Conservation (phyloP, 2,888 invertebrate genomes). For the Epinotia ramella region DNA sequence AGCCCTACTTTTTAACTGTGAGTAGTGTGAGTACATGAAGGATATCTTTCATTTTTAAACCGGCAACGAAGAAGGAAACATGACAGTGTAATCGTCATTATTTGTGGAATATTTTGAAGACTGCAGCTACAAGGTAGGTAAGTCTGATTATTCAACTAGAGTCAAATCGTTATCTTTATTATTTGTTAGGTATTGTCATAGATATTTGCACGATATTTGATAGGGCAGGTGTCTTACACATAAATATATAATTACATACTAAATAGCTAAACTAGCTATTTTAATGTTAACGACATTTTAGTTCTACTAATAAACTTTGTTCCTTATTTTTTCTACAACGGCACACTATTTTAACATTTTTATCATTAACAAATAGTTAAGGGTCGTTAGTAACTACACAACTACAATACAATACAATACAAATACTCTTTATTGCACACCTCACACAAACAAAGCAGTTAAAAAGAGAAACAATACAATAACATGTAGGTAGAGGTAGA, state of each 20-base stretch:
- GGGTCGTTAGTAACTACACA: conserved; percentile 31
- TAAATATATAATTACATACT: background rate
- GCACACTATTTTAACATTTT: conserved; percentile 25
- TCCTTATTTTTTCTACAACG: background rate
- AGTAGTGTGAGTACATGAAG: background rate
- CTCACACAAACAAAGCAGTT: too few relatives aligned
- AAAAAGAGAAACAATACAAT: too few relatives aligned
- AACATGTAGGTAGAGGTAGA: too few relatives aligned
- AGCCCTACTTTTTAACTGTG: background rate
- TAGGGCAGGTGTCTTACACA: too few relatives aligned
- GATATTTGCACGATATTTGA: too few relatives aligned
- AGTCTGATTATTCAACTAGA: background rate
- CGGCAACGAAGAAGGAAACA: conserved; percentile 1
- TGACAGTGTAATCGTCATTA: background rate
- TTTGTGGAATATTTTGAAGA: background rate
- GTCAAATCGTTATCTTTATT: background rate
- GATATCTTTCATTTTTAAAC: background rate
- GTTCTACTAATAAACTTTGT: background rate
- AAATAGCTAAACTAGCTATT: background rate
- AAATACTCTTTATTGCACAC: too few relatives aligned
- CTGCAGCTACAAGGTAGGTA: background rate
- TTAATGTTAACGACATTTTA: background rate
- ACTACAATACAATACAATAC: too few relatives aligned
- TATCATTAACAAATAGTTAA: conserved; percentile 21
- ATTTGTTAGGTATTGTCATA: background rate